Conservation (phyloP, 2,888 invertebrate species). For the Drosophila affinis region DNA sequence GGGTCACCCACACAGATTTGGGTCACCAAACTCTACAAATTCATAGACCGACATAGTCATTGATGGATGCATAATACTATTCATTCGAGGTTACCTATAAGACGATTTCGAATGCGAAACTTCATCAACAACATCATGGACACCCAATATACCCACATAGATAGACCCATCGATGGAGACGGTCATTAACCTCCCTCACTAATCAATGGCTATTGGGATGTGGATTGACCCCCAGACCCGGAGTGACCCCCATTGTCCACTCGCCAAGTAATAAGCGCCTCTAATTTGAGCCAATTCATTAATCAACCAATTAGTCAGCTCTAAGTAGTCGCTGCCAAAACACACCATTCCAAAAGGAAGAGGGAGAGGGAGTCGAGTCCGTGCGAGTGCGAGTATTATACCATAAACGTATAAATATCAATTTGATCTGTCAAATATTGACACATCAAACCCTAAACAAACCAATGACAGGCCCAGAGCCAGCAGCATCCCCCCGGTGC, state of each 20-base stretch:
- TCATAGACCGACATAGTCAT: too few relatives aligned
- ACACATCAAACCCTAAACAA: slow-evolving; percentile 82
- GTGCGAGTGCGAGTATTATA: slow-evolving; percentile 33
- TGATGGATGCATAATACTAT: too few relatives aligned
- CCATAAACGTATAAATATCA: slow-evolving; percentile 75
- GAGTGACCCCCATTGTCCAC: slow-evolving; percentile 42
- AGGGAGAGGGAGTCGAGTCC: slow-evolving; percentile 15
- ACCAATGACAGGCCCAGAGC: slow-evolving; percentile 78
- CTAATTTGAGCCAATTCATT: slow-evolving; percentile 41
- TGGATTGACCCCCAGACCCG: slow-evolving; percentile 26
- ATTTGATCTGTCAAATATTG: slow-evolving; percentile 82
- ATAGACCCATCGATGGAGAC: neutral
- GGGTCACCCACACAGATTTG: too few relatives aligned
- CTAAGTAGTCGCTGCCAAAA: slow-evolving; percentile 58
- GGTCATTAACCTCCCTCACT: neutral
- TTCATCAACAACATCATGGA: too few relatives aligned
- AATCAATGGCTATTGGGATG: neutral
- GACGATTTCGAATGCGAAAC: too few relatives aligned
- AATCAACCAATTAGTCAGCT: slow-evolving; percentile 70
- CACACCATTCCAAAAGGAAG: slow-evolving; percentile 29
- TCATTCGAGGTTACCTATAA: too few relatives aligned
- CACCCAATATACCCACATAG: too few relatives aligned
- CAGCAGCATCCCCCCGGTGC: slow-evolving; percentile 39
- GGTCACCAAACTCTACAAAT: too few relatives aligned
- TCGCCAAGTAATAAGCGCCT: slow-evolving; percentile 1